These are phyloP conservation scores for Hirudinaria manillensis DNA, from an alignment of 2,888 invertebrate species.

Conservation along the genomic window DNA sequence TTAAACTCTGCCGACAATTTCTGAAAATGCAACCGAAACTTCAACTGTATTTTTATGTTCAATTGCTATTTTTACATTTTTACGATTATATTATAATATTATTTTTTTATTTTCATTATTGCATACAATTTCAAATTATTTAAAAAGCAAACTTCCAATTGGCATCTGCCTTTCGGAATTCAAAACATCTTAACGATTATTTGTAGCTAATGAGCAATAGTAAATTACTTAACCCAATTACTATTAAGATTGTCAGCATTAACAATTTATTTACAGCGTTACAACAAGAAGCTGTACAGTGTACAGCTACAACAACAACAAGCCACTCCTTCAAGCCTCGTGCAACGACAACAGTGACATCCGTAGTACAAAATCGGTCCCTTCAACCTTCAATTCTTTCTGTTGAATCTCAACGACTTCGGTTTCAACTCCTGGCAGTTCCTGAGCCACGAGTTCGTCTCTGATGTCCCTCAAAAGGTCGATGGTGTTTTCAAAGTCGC, in stretches of 20 bases:
- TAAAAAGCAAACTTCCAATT: neutral
- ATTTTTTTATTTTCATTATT: neutral
- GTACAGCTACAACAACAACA: no score
- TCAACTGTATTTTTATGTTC: neutral
- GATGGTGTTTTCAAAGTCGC: constrained; percentile 48
- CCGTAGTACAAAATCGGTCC: neutral
- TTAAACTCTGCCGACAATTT: constrained; percentile 26
- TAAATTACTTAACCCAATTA: no score
- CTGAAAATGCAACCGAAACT: constrained; percentile 17
- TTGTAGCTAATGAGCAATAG: no score
- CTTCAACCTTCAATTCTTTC: constrained; percentile 48
- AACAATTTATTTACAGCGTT: no score
- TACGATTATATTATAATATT: neutral
- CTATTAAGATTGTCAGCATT: no score
- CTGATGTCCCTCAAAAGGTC: constrained; percentile 49
- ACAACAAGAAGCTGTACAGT: no score
- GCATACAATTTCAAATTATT: neutral
- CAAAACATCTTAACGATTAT: no score
- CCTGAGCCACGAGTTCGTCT: constrained; percentile 51
- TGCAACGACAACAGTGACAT: neutral
- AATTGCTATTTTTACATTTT: neutral
- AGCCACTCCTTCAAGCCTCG: no score
- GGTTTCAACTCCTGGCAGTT: constrained; percentile 51
- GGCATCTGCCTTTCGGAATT: no score
- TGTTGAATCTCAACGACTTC: constrained; percentile 51